Conservation (phyloP, 2,113 vertebrate species). For the Phycodurus eques region DNA sequence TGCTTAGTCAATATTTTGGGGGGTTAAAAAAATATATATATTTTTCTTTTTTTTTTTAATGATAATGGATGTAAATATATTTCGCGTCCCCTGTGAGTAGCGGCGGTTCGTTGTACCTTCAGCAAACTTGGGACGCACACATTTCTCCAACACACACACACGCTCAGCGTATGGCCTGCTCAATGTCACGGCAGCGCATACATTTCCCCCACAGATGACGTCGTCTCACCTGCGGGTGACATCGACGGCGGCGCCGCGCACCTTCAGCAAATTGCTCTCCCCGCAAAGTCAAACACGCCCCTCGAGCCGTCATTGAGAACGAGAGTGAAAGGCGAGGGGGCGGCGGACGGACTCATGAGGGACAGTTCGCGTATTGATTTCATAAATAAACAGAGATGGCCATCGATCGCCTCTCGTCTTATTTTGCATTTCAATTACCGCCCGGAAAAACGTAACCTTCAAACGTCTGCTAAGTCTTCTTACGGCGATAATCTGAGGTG, state of each 20-base stretch:
- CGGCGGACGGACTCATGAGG: constrained; percentile 75
- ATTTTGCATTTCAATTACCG: constrained; percentile 93
- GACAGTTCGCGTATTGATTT: constrained; percentile 89
- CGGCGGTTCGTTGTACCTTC: no score
- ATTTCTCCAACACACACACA: no score
- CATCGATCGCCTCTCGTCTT: constrained; percentile 87
- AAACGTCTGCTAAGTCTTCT: constrained; percentile 64
- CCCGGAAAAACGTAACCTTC: constrained; percentile 84
- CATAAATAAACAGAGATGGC: constrained; percentile 92
- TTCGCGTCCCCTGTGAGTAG: no score
- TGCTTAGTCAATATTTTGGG: no score
- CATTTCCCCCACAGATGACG: constrained; percentile 73
- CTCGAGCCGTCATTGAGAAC: constrained; percentile 66
- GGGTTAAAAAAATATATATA: no score
- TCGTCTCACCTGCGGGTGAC: constrained; percentile 60
- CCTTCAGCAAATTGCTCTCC: constrained; percentile 41
- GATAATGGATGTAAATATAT: no score
- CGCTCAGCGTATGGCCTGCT: no score
- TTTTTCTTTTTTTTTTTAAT: no score
- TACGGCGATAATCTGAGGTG: constrained; percentile 61
- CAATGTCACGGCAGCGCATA: constrained; percentile 36
- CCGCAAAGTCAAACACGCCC: constrained; percentile 75
- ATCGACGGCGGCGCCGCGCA: no score
- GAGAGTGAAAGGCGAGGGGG: constrained; percentile 50
- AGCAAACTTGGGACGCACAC: no score